Conservation (phyloP, 2,113 vertebrate genomes). For the Loxodonta africana region DNA sequence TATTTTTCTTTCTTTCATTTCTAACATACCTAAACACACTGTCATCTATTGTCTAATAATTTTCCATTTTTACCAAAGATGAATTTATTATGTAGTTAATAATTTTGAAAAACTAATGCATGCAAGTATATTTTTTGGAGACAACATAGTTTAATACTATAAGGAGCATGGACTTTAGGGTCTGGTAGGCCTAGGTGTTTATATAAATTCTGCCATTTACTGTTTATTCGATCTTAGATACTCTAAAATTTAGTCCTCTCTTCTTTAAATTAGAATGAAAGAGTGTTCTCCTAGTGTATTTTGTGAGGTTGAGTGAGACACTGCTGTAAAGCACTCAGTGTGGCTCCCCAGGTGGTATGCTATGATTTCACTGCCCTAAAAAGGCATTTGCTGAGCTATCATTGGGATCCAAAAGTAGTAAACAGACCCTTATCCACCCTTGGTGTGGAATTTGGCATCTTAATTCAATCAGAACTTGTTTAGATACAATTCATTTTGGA, state of each 20-base stretch:
- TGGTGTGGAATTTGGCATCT: background rate
- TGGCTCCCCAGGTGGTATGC: background rate
- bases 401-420: too few species aligned
- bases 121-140: background rate
- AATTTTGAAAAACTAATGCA: background rate
- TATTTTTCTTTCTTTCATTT: background rate
- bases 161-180: background rate
- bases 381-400: background rate
- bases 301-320: background rate
- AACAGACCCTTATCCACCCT: background rate
- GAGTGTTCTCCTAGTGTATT: background rate
- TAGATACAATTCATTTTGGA: background rate
- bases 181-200: background rate
- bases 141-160: background rate
- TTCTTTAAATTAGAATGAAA: slow-evolving; percentile 2
- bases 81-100: background rate
- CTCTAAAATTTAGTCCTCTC: background rate
- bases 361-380: background rate
- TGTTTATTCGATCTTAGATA: slow-evolving; percentile 23
- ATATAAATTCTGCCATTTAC: slow-evolving; percentile 7
- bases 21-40: background rate
- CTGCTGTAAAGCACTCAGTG: background rate
- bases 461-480: background rate
- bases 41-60: background rate
- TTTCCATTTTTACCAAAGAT: background rate